These are phyloP conservation scores for Cyrtodaria siliqua DNA, from an alignment of 2,888 invertebrate species.

Conservation along the genomic window DNA sequence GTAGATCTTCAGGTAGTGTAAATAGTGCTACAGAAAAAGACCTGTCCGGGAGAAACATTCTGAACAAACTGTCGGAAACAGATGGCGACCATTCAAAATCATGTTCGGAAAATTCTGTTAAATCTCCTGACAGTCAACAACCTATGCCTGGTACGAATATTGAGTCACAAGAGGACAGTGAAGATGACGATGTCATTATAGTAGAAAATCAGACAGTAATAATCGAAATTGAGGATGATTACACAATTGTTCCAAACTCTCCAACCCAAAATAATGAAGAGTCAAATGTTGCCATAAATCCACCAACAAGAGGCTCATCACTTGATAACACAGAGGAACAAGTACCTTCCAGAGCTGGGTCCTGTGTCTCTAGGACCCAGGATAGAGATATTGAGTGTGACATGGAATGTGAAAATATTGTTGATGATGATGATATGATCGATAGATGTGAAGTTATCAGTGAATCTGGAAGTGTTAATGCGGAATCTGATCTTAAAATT, in stretches of 20 bases:
- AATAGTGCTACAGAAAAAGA: too few species aligned
- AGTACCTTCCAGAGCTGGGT: too few species aligned
- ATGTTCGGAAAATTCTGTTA: too few species aligned
- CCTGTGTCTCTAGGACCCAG: too few species aligned
- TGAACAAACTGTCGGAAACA: too few species aligned
- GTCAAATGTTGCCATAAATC: not conserved
- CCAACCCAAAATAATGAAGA: not conserved
- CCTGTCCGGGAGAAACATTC: too few species aligned
- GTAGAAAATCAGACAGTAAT: conserved; percentile 3
- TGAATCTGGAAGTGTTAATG: not conserved
- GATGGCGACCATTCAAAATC: too few species aligned
- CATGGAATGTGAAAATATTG: conserved; percentile 13
- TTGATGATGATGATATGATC: not conserved
- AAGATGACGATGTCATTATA: conserved; percentile 11
- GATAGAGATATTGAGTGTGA: not conserved
- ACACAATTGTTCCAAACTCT: too few species aligned
- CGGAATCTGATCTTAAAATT: conserved; percentile 1
- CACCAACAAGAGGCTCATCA: too few species aligned
- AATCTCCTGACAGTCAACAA: not conserved
- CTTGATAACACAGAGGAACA: too few species aligned
- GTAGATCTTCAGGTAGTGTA: too few species aligned
- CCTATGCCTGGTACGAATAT: not conserved
- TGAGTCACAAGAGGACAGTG: not conserved
- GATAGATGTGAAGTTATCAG: too few species aligned
- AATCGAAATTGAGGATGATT: conserved; percentile 12